These are phyloP conservation scores for Intellagama lesueurii DNA, from an alignment of 2,797 vertebrate species.

Conservation along the genomic window DNA sequence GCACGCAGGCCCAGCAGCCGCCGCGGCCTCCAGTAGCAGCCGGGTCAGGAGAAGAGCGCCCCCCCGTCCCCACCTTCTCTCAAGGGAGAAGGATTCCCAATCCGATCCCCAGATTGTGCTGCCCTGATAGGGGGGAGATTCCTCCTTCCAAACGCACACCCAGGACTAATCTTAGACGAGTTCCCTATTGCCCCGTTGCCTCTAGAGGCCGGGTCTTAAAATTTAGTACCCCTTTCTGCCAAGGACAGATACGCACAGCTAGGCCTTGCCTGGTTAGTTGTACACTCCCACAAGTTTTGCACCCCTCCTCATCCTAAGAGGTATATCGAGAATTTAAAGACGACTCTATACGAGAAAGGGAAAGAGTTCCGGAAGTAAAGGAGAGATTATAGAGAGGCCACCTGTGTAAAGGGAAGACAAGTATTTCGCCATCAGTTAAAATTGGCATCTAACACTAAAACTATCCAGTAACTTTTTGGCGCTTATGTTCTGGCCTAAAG, in stretches of 20 bases:
- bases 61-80: slow-evolving; percentile 27
- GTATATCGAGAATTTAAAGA: not conserved
- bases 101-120: slow-evolving; percentile 17
- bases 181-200: not conserved
- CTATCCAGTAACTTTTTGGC: not conserved
- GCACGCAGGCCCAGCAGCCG: slow-evolving; percentile 51
- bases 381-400: not conserved
- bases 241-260: slow-evolving; percentile 4
- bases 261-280: not conserved
- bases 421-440: not conserved
- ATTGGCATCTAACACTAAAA: not conserved
- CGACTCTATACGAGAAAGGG: too few relatives aligned
- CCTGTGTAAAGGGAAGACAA: not conserved
- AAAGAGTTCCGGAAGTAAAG: not conserved
- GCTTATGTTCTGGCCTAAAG: not conserved
- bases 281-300: not conserved
- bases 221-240: not conserved
- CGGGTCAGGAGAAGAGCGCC: slow-evolving; percentile 65
- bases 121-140: slow-evolving; percentile 20
- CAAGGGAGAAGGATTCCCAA: slow-evolving; percentile 5
- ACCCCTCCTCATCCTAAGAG: not conserved
- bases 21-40: slow-evolving; percentile 66
- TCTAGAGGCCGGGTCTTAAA: not conserved
- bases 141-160: not conserved
- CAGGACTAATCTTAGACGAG: not conserved